Evolutionary conservation across 2,797 vertebrate species (phyloP), one percentile per base, ranked within the genome.

Genomic region (Pipistrellus kuhlii): DNA sequence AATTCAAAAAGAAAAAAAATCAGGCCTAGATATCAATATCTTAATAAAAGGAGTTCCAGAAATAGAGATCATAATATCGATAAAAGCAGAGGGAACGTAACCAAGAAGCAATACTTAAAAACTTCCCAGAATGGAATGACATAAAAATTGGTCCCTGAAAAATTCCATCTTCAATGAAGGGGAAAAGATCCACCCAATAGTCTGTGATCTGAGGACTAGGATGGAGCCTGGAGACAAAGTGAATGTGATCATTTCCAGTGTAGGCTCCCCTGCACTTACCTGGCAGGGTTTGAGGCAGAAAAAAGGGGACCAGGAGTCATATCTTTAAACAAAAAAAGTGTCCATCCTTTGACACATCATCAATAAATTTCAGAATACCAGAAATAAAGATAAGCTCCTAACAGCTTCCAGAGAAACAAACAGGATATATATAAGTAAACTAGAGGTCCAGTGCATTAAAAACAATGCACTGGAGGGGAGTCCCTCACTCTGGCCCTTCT

Each of bases 341-440:
- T 18, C 17, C 51, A 81, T 83, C 64, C 38, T 55, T 44, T 86
- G 30, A 89, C 12, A 90, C 30, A 68, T 85, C 32, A 91, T 73
- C 68, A 82, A 64, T 27, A 88, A 92, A 76, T 44, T 91, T 91
- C 90, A 83, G 41, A 94, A 82, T 44, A 62, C 9, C 20, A 18
- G 20, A 68, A 46, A 93, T 78, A 92, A 57, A 88, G 77, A 87
- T 62, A 64, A 86, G 35, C 84, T 38, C 32, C 51, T 48, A 55
- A 89, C 6, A 88, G 25, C 46, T 72, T 69, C 55, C 73, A 53
- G 55, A 94, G 71, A 94, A 76, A 89, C 21, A 91, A 86, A 92
- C 21, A 95, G 64, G 27, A 90, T 7, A 73, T 20, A 87, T 0
- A 5, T 53, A 41, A 77, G 35, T 20, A 78, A 73, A 76, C 89